Percentiles rank a stretch among this genome's conserved stretches.
Evolutionary conservation across 2,888 invertebrate genomes (phyloP).

Genomic region (Zootermopsis nevadensis): DNA sequence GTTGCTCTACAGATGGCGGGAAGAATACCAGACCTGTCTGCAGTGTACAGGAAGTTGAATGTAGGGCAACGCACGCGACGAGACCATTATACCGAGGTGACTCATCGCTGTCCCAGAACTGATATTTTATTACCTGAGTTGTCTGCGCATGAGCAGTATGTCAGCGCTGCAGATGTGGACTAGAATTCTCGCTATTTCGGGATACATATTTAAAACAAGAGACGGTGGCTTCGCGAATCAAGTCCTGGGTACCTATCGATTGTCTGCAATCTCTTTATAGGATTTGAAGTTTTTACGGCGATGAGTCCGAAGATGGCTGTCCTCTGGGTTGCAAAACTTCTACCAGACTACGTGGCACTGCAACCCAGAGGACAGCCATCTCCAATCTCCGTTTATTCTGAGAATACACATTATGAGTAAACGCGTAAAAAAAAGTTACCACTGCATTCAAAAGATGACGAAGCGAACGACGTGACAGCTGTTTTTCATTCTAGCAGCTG

Average conservation of each 20-base stretch:
- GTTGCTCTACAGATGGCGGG: too few species aligned
- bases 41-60: background rate
- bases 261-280: too few species aligned
- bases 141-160: background rate
- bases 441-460: too few species aligned
- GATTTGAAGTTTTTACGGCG: too few species aligned
- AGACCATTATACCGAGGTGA: conserved; percentile 4
- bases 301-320: too few species aligned
- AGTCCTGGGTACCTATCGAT: background rate
- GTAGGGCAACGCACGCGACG: conserved; percentile 15
- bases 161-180: background rate
- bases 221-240: background rate
- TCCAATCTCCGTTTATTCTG: too few species aligned
- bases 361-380: too few species aligned
- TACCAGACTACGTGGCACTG: too few species aligned
- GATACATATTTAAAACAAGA: background rate
- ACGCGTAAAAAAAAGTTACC: background rate
- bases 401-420: background rate
- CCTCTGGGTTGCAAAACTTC: too few species aligned
- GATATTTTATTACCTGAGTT: conserved; percentile 11
- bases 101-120: background rate
- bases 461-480: too few species aligned
- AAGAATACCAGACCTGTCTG: too few species aligned
- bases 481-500: too few species aligned
- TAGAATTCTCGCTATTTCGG: background rate